phyloP scores from a whole-genome alignment of 2,888 invertebrate species.

The Sminthurides aquaticus region DNA sequence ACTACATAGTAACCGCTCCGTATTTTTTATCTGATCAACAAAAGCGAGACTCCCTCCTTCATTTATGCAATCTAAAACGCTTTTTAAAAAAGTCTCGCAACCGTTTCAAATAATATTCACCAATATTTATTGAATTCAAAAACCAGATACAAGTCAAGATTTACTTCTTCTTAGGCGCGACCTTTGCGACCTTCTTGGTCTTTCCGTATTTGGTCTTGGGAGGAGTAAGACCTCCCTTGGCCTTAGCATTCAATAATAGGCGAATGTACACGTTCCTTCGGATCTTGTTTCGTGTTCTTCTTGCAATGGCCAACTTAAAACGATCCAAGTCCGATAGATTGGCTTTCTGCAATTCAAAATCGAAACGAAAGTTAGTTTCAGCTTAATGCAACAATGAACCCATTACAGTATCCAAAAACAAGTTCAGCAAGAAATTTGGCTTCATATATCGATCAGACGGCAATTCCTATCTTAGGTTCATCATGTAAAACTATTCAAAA shows the following conservation, averaged over 20 bases:
- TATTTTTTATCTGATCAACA: too few relatives aligned
- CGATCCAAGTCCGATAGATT: conserved; percentile 89
- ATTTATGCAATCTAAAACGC: too few relatives aligned
- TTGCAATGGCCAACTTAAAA: conserved; percentile 87
- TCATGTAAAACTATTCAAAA: too few relatives aligned
- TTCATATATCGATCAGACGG: conserved; percentile 43
- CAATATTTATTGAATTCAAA: not conserved
- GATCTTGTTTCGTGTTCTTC: conserved; percentile 74
- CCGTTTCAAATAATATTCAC: not conserved
- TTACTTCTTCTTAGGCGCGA: conserved; percentile 32
- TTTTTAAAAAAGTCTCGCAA: too few relatives aligned
- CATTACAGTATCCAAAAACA: too few relatives aligned
- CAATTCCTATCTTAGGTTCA: conserved; percentile 43
- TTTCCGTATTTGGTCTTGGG: conserved; percentile 67
- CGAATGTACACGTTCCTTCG: conserved; percentile 47
- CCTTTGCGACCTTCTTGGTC: conserved; percentile 48
- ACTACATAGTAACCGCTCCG: too few relatives aligned
- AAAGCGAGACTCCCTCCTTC: too few relatives aligned
- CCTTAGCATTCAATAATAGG: conserved; percentile 35
- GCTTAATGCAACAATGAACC: too few relatives aligned
- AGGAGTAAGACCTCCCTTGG: conserved; percentile 39
- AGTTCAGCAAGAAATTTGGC: conserved; percentile 25
- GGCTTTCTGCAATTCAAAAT: conserved; percentile 66
- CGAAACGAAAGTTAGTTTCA: too few relatives aligned
- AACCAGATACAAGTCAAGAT: not conserved